Conservation (phyloP, 2,888 invertebrate genomes). For the Rhogogaster chlorosoma region DNA sequence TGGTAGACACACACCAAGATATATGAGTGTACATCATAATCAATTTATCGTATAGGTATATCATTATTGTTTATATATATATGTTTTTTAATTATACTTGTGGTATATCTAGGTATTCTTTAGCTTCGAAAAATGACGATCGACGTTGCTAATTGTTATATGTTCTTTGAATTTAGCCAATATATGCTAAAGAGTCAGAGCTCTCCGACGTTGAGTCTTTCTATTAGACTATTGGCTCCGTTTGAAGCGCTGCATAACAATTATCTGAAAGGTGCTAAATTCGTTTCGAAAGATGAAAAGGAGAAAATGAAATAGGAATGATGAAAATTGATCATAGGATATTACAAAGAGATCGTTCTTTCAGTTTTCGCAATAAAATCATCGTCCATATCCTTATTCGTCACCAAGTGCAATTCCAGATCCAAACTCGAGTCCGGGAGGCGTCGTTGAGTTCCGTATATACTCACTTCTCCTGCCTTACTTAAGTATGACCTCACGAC, state of each 20-base stretch:
- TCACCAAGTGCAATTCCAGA: not conserved
- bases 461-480: conserved; percentile 37
- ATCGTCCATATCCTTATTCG: not conserved
- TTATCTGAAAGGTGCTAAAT: not conserved
- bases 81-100: not conserved
- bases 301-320: not conserved
- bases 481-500: conserved; percentile 39
- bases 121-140: not conserved
- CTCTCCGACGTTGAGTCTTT: not conserved
- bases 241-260: not conserved
- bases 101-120: not conserved
- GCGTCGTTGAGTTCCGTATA: conserved; percentile 15
- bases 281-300: not conserved
- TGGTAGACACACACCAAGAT: not conserved
- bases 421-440: not conserved
- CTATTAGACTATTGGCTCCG: not conserved
- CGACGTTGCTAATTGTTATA: not conserved
- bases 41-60: not conserved
- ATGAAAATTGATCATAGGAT: not conserved
- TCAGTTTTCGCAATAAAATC: not conserved
- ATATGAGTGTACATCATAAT: not conserved
- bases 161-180: not conserved
- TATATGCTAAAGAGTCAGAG: not conserved
- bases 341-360: not conserved
- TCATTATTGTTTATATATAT: not conserved